Percentiles rank a stretch among this genome's conserved stretches.
Evolutionary conservation across 2,797 vertebrate species (phyloP).

Genomic region (Enteromius trimaculatus): DNA sequence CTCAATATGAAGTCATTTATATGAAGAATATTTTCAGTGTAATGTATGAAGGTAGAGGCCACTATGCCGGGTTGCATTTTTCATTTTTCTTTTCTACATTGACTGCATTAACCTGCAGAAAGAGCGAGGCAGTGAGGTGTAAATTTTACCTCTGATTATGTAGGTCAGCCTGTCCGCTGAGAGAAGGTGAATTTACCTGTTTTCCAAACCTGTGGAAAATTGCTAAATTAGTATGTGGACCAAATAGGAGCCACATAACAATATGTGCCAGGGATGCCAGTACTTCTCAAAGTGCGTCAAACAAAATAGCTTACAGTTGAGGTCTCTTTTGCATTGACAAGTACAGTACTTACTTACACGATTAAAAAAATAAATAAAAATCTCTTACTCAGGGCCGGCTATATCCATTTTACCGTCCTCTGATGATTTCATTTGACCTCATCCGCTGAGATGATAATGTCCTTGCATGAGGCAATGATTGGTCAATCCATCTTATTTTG

Average conservation of each 20-base stretch:
- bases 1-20: conserved; percentile 29
- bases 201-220: conserved; percentile 10
- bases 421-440: conserved; percentile 48
- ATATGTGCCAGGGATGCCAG: conserved; percentile 27
- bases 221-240: not conserved
- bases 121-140: conserved; percentile 35
- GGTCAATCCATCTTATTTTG: conserved; percentile 53
- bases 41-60: conserved; percentile 33
- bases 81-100: not conserved
- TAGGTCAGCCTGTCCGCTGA: conserved; percentile 47
- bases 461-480: conserved; percentile 49
- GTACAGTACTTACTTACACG: not conserved
- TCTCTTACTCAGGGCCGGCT: not conserved
- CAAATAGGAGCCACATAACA: not conserved
- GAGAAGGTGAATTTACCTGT: conserved; percentile 37
- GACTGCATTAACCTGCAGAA: conserved; percentile 50
- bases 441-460: conserved; percentile 43
- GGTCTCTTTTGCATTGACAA: not conserved
- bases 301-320: conserved; percentile 33
- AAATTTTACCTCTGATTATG: conserved; percentile 38
- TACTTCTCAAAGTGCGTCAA: conserved; percentile 1
- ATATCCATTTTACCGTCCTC: conserved; percentile 30
- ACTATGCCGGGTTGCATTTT: conserved; percentile 10
- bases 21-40: conserved; percentile 39
- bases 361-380: conserved; percentile 6